A percentile compares a stretch with the other conserved stretches of the same genome.
Evolutionary conservation across 2,113 vertebrate species (phyloP).

Genomic region (Nothobranchius furzeri): DNA sequence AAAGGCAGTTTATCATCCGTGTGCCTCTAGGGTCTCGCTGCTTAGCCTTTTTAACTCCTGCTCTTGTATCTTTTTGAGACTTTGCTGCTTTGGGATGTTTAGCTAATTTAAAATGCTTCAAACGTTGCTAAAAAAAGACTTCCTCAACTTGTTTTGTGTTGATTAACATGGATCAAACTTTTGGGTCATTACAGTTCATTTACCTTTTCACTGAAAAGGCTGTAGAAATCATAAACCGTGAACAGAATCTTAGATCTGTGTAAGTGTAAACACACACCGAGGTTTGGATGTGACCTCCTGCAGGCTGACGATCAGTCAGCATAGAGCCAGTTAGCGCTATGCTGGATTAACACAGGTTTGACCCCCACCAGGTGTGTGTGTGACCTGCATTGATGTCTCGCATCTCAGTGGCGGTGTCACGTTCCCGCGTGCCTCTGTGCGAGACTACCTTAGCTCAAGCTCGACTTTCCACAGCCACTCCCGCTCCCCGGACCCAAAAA

Average conservation of each 20-base stretch:
- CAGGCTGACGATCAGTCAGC: constrained; percentile 51
- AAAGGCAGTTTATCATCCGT: constrained; percentile 46
- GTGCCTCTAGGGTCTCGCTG: constrained; percentile 3
- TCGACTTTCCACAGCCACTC: constrained; percentile 40
- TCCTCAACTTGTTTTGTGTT: constrained; percentile 30
- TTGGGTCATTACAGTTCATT: constrained; percentile 27
- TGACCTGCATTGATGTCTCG: constrained; percentile 47
- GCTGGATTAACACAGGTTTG: constrained; percentile 51
- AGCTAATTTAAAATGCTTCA: constrained; percentile 42
- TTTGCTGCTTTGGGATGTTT: constrained; percentile 40
- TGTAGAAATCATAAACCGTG: neutral
- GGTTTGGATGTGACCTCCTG: constrained; percentile 44
- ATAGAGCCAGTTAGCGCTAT: constrained; percentile 24
- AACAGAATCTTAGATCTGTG: no score
- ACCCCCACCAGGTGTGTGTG: constrained; percentile 58
- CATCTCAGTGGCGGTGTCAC: constrained; percentile 45
- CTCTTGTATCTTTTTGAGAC: constrained; percentile 28
- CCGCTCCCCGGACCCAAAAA: constrained; percentile 40
- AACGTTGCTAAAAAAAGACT: constrained; percentile 29
- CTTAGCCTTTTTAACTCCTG: constrained; percentile 47
- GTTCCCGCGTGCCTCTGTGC: constrained; percentile 45
- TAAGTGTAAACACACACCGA: neutral
- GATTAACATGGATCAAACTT: constrained; percentile 33
- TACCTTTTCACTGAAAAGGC: constrained; percentile 10
- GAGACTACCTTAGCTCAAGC: constrained; percentile 52